Conservation (phyloP, 2,797 vertebrate genomes). For the Eptatretus atami region DNA sequence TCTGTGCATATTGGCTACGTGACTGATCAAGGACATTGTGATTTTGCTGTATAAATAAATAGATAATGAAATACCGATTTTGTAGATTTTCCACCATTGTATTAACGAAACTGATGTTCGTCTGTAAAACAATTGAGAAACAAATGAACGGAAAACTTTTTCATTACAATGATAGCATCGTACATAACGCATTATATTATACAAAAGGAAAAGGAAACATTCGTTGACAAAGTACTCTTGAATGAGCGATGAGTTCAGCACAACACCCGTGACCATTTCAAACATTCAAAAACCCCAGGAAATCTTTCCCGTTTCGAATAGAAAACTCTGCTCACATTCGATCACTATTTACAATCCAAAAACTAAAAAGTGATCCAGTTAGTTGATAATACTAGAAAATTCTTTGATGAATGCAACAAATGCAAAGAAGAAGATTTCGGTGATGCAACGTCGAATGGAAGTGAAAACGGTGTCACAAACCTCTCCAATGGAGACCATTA, state of each 20-base stretch:
- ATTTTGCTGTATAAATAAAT: too few relatives aligned
- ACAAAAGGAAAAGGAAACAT: not conserved
- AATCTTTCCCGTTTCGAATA: not conserved
- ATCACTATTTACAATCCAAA: not conserved
- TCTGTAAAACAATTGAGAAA: slow-evolving; percentile 17
- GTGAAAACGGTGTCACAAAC: slow-evolving; percentile 17
- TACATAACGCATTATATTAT: not conserved
- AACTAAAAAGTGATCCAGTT: not conserved
- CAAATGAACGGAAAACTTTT: not conserved
- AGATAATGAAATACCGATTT: slow-evolving; percentile 21
- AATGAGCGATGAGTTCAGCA: too few relatives aligned
- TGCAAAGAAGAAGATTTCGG: too few relatives aligned
- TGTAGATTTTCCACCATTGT: slow-evolving; percentile 20
- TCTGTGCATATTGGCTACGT: too few relatives aligned
- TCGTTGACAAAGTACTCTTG: not conserved
- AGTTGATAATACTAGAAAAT: too few relatives aligned
- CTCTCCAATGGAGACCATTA: slow-evolving; percentile 41
- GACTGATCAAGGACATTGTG: too few relatives aligned
- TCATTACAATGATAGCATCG: not conserved
- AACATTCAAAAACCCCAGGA: not conserved
- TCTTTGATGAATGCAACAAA: too few relatives aligned
- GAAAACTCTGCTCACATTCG: not conserved
- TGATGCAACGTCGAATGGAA: too few relatives aligned
- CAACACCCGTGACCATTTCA: too few relatives aligned
- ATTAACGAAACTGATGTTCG: slow-evolving; percentile 20